Base-by-base conservation (phyloP, 2,113 vertebrate species). In the Cromileptes altivelis region DNA sequence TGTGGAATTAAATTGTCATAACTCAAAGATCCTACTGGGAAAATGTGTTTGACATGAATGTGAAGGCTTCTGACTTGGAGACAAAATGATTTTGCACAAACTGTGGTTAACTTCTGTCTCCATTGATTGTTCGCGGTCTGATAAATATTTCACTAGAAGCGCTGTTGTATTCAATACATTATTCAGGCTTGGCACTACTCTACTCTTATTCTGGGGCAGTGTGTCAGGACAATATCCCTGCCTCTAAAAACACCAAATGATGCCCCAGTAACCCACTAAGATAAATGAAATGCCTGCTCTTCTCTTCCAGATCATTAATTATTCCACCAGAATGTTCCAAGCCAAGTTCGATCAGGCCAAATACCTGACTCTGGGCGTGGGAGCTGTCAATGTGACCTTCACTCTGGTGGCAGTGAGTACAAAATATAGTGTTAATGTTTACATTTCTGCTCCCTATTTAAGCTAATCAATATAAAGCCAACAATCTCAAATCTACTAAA, bases 241-340 rank as follows among this genome's bases (percentile, higher is more conserved):
- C 14, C 67, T 21, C 56, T 56, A 47, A 30, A 65, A 3, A 6
- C n/a, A 23, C 33, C 75, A 21, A 74, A 19, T 65, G 47, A 47
- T 23, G 62, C n/a, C 53, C 72, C 61, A 75, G 40, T 84, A 62
- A 79, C 73, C 62, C 45, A 78, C 42, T 69, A 21, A 56, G 7
- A 10, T 52, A 2, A 82, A 70, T 33, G 11, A 19, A 67, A 33
- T 19, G 57, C 19, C 47, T 78, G 9, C 69, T 62, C 33, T 61
- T 81, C 52, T 78, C 50, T 84, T 91, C 27, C 82, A 95, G 93
- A 93, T 97, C 81, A 96, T 95, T 40, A 96, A 94, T 81, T 94
- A 91, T 78, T 96, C 92, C 78, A 95, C 93, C 49, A 91, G 91
- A 84, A 94, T 87, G 92, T 92, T 95, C 78, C 89, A 92, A 30